Percentiles rank a stretch among this genome's conserved stretches.
Conservation (phyloP, 2,797 vertebrate genomes). For the Linurgus olivaceus region DNA sequence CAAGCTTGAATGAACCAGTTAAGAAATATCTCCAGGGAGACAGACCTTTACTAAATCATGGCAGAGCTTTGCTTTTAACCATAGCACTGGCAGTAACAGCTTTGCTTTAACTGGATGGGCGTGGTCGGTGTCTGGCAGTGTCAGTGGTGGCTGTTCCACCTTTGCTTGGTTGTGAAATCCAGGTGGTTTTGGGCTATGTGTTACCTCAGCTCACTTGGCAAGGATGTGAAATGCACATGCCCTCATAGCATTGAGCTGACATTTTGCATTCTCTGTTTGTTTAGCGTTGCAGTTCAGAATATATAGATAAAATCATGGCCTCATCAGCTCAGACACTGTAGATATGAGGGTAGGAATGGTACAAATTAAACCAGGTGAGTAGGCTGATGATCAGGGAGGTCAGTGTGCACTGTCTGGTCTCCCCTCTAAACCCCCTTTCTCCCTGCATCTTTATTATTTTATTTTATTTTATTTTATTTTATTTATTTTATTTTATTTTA, state of each 20-base stretch:
- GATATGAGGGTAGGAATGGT: not conserved
- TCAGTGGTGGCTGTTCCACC: not conserved
- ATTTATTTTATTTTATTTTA: not conserved
- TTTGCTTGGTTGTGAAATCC: not conserved
- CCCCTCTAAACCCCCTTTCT: not conserved
- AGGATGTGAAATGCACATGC: not conserved
- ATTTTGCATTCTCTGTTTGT: not conserved
- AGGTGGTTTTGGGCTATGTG: not conserved
- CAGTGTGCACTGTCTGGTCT: not conserved
- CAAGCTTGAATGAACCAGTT: conserved; percentile 17
- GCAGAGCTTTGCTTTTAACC: not conserved
- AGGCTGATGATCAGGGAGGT: not conserved
- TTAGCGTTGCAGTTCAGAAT: not conserved
- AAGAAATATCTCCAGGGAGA: conserved; percentile 17
- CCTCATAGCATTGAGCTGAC: not conserved
- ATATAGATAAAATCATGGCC: not conserved
- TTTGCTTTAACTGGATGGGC: not conserved
- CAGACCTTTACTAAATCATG: not conserved
- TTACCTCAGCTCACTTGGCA: not conserved
- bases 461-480: not conserved
- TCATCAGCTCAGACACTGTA: not conserved
- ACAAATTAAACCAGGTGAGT: not conserved
- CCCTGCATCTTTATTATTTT: not conserved
- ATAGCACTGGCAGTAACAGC: not conserved
- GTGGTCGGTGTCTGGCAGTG: not conserved